Conservation (phyloP, 2,888 invertebrate species). For the Autographa pulchrina region DNA sequence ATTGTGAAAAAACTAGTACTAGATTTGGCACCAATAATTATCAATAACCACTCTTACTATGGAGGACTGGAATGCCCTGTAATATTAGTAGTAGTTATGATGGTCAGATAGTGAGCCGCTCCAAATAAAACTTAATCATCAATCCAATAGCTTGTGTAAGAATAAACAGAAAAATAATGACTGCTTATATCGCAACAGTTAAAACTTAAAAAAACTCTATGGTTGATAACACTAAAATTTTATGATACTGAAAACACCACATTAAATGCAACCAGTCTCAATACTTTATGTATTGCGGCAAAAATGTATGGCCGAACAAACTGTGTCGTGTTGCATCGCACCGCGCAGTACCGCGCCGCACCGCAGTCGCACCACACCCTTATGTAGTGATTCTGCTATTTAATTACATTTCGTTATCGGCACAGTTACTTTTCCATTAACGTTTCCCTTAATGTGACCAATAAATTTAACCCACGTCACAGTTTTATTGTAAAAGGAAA, state of each 20-base stretch:
- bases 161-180: too few relatives aligned
- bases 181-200: too few relatives aligned
- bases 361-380: slow-evolving; percentile 9
- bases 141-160: too few relatives aligned
- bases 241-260: slow-evolving; percentile 22
- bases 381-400: slow-evolving; percentile 47
- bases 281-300: slow-evolving; percentile 47
- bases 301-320: neutral
- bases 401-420: slow-evolving; percentile 58
- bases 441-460: slow-evolving; percentile 54
- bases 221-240: too few relatives aligned
- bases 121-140: too few relatives aligned
- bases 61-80: too few relatives aligned
- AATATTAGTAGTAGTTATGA: too few relatives aligned
- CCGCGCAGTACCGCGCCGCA: slow-evolving; percentile 10
- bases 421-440: slow-evolving; percentile 60
- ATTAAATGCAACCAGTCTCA: neutral
- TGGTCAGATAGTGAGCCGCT: too few relatives aligned
- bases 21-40: too few relatives aligned
- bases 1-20: too few relatives aligned
- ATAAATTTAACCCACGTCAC: slow-evolving; percentile 55
- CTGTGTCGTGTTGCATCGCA: slow-evolving; percentile 6
- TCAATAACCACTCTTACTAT: too few relatives aligned
- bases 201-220: too few relatives aligned
- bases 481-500: slow-evolving; percentile 35